Conservation (phyloP, 2,888 invertebrate species). For the Catocala sponsa region DNA sequence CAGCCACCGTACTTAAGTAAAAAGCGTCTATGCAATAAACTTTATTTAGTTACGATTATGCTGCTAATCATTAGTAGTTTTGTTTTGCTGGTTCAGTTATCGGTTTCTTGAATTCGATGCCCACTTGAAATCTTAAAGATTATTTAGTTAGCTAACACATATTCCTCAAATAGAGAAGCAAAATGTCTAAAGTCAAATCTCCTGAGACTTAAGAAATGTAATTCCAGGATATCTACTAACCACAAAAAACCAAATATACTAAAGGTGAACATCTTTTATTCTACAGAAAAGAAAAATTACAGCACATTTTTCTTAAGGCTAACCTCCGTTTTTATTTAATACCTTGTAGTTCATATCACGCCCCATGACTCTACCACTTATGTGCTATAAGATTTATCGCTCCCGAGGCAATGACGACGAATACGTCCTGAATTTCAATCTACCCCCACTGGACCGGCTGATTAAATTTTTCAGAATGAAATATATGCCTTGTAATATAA, state of each 20-base stretch:
- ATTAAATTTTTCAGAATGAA: conserved; percentile 67
- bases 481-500: conserved; percentile 39
- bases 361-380: conserved; percentile 47
- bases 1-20: too few relatives aligned
- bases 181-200: too few relatives aligned
- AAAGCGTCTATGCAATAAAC: too few relatives aligned
- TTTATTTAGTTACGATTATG: too few relatives aligned
- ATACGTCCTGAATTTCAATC: conserved; percentile 66
- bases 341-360: conserved; percentile 46
- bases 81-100: too few relatives aligned
- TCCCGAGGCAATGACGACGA: conserved; percentile 43
- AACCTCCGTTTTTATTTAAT: conserved; percentile 18
- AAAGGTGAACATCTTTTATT: not conserved
- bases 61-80: too few relatives aligned
- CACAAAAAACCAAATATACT: not conserved
- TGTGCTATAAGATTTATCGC: conserved; percentile 47
- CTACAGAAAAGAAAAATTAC: conserved; percentile 12
- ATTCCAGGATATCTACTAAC: not conserved
- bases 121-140: too few relatives aligned
- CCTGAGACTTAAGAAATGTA: too few relatives aligned
- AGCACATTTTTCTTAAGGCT: conserved; percentile 2
- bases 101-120: too few relatives aligned
- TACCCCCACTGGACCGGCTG: conserved; percentile 54
- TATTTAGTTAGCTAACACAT: too few relatives aligned
- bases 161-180: too few relatives aligned